phyloP scores from a whole-genome alignment of 2,888 invertebrate species.

The Prosopocoilus inquinatus region DNA sequence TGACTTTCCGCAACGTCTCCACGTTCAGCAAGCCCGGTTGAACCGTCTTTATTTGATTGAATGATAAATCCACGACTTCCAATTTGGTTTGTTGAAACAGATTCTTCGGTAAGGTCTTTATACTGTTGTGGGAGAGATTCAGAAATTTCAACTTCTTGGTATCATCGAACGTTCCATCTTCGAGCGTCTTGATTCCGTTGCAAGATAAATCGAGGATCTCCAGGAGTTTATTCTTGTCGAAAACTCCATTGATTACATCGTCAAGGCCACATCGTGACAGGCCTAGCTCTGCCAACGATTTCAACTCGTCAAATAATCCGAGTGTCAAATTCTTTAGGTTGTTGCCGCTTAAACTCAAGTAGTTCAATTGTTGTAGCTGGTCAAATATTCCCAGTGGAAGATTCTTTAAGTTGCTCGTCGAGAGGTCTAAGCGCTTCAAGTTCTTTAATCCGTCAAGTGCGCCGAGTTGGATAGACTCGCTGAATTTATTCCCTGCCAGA shows the following conservation, averaged over 20 bases:
- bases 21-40: constrained; percentile 24
- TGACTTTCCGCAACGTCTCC: constrained; percentile 22
- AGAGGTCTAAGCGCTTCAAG: constrained; percentile 23
- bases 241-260: constrained; percentile 19
- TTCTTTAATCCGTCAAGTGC: constrained; percentile 20
- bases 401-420: constrained; percentile 20
- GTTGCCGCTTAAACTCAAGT: constrained; percentile 22
- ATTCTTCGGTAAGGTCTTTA: constrained; percentile 21
- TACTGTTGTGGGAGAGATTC: constrained; percentile 27
- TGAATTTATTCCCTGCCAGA: constrained; percentile 22
- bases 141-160: constrained; percentile 23
- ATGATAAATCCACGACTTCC: constrained; percentile 28
- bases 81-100: constrained; percentile 27
- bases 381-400: constrained; percentile 26
- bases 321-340: constrained; percentile 6
- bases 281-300: constrained; percentile 17
- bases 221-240: constrained; percentile 24
- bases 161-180: constrained; percentile 21
- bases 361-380: constrained; percentile 18
- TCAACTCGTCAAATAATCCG: constrained; percentile 15
- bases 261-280: constrained; percentile 21
- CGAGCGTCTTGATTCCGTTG: constrained; percentile 23
- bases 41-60: constrained; percentile 26
- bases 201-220: constrained; percentile 25
- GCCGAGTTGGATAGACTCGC: constrained; percentile 18